Evolutionary conservation across 2,888 invertebrate genomes (phyloP), one percentile per base, ranked within the genome.

Genomic region (Onthophagus sagittarius): DNA sequence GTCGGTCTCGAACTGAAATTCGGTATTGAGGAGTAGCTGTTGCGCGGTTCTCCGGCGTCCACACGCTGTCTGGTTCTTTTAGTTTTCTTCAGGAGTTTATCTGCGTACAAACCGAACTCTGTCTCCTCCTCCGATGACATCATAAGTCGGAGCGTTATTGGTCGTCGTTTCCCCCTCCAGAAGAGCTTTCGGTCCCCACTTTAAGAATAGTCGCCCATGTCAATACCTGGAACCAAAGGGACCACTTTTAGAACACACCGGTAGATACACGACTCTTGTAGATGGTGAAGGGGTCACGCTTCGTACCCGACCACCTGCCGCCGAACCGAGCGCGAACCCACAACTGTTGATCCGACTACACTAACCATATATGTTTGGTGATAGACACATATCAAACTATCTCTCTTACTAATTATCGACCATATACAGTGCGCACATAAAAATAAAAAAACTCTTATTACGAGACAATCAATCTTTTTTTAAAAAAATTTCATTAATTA

Each of bases 81-180:
- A 88, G 93, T 92, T 91, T 94, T 94, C 93, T 94, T 94, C 90
- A 94, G 91, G 89, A 93, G 92, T 89, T 92, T 93, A 91, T 93
- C 94, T 92, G 93, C 93, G 91, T 93, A 94, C 93, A 94, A 94
- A 91, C 94, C 94, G 91, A 93, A 94, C 90, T 86, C 94, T 90
- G 93, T 93, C 93, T 95, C 94, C 94, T 95, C 95, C 93, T 94
- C 95, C 93, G 94, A 94, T 95, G 94, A 95, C 95, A 95, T 95
- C 94, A 94, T 94, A 94, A 93, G 89, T 90, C 90, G 90, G 87
- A 90, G 91, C 91, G 90, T 93, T 93, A 93, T 93, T 91, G 90
- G 91, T 89, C 91, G 89, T 88, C 86, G 87, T 88, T 87, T 90
- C 90, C 88, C 88, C 87, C 87, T 87, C 87, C 87, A 86, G 86